Evolutionary conservation across 2,113 vertebrate species (phyloP).

Genomic region (Coptodon bakossiorum): DNA sequence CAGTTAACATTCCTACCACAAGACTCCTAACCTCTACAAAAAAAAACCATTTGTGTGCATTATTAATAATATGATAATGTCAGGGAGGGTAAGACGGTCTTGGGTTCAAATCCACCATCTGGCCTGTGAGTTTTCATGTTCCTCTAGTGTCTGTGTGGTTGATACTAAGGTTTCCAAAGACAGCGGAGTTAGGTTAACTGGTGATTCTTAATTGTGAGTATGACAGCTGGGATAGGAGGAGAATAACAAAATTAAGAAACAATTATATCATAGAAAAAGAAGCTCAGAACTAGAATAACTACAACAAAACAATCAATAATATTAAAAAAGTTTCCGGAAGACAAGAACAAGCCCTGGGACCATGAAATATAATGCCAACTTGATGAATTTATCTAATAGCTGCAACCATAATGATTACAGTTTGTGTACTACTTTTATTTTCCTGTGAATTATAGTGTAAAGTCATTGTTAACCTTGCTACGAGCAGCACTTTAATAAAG

Average conservation of each 20-base stretch:
- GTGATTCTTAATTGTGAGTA: background rate
- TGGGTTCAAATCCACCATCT: background rate
- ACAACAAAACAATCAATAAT: background rate
- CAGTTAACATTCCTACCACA: background rate
- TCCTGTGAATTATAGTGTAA: background rate
- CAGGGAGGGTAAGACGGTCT: background rate
- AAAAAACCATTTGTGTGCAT: rapidly evolving
- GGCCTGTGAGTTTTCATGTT: background rate
- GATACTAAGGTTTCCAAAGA: background rate
- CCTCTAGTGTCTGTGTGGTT: background rate
- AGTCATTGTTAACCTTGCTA: background rate
- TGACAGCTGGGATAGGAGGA: background rate
- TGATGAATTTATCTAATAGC: background rate
- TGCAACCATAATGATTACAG: background rate
- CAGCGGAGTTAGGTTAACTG: background rate
- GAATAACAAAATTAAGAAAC: background rate
- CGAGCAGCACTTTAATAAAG: background rate
- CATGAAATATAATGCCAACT: background rate
- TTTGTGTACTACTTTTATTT: background rate
- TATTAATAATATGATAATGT: background rate
- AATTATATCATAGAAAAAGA: background rate
- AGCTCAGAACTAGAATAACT: background rate
- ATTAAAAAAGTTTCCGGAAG: background rate
- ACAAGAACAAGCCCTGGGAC: background rate
- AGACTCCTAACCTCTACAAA: background rate